phyloP scores from a whole-genome alignment of 2,888 invertebrate species.

The Erebia aethiops region DNA sequence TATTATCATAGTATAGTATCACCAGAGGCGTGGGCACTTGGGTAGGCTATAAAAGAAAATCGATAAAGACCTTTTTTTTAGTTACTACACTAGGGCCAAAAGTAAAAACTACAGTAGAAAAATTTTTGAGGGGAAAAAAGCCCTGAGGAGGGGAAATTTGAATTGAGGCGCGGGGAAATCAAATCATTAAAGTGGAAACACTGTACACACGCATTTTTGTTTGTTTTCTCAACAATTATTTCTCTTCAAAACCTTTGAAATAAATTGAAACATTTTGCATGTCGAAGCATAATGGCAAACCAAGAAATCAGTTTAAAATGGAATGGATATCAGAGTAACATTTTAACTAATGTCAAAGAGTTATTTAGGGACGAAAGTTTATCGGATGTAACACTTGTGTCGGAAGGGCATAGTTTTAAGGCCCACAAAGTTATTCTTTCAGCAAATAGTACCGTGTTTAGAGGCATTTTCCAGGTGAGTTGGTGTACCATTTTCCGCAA shows the following conservation, averaged over 20 bases:
- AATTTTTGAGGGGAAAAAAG: too few species aligned
- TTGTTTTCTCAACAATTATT: constrained; percentile 42
- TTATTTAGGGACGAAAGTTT: constrained; percentile 85
- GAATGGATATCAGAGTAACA: constrained; percentile 87
- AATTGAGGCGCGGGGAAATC: too few species aligned
- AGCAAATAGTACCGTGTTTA: constrained; percentile 86
- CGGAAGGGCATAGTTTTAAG: constrained; percentile 85
- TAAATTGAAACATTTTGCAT: constrained; percentile 44
- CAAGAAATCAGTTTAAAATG: constrained; percentile 87
- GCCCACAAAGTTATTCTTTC: constrained; percentile 87
- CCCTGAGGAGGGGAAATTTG: too few species aligned
- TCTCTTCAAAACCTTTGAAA: constrained; percentile 33
- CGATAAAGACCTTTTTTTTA: too few species aligned
- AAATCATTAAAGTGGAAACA: too few species aligned
- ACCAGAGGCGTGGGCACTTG: too few species aligned
- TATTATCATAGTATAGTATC: too few species aligned
- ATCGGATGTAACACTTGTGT: constrained; percentile 86
- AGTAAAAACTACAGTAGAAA: too few species aligned
- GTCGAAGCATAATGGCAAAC: constrained; percentile 64
- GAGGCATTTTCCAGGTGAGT: constrained; percentile 84
- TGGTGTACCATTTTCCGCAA: constrained; percentile 1
- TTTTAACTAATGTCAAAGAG: constrained; percentile 85
- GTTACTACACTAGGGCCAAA: too few species aligned
- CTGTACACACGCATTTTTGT: constrained; percentile 40
- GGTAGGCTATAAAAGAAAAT: too few species aligned